Percentiles rank a stretch among this genome's conserved stretches.
Evolutionary conservation across 2,888 invertebrate species (phyloP).

Genomic region (Seladonia tumulorum): DNA sequence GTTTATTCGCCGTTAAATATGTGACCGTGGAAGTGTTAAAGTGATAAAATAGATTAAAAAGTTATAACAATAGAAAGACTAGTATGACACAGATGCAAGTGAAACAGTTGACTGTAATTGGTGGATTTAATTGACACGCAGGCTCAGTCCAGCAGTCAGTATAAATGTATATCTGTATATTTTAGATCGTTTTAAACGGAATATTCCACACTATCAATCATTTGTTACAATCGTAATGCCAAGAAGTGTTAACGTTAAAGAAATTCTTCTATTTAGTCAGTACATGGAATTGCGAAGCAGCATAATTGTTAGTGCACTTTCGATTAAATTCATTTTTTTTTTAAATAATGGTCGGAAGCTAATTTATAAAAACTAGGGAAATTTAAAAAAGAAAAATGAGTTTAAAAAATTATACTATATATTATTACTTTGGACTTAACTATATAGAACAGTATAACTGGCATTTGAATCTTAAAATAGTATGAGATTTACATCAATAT

Average conservation of each 20-base stretch:
- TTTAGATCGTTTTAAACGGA: slow-evolving; percentile 15
- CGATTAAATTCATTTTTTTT: neutral
- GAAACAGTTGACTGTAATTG: slow-evolving; percentile 45
- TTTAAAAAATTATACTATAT: neutral
- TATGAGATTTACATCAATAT: neutral
- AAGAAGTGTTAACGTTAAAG: neutral
- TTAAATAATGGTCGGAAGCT: neutral
- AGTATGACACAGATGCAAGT: slow-evolving; percentile 13
- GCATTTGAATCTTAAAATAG: neutral
- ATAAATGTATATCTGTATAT: slow-evolving; percentile 34
- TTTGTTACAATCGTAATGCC: neutral
- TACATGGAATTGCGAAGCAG: neutral
- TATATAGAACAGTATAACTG: neutral
- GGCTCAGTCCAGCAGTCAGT: slow-evolving; percentile 21
- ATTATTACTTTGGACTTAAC: neutral
- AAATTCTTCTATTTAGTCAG: neutral
- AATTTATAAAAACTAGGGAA: neutral
- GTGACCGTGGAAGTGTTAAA: neutral
- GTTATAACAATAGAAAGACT: slow-evolving; percentile 21
- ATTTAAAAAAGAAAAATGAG: neutral
- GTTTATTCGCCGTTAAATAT: neutral
- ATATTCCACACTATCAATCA: slow-evolving; percentile 34
- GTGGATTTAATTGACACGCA: slow-evolving; percentile 54
- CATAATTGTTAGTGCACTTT: neutral
- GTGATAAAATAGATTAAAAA: slow-evolving; percentile 21